phyloP scores from a whole-genome alignment of 1,140 invertebrate genomes.

The Orchestia grillus region DNA sequence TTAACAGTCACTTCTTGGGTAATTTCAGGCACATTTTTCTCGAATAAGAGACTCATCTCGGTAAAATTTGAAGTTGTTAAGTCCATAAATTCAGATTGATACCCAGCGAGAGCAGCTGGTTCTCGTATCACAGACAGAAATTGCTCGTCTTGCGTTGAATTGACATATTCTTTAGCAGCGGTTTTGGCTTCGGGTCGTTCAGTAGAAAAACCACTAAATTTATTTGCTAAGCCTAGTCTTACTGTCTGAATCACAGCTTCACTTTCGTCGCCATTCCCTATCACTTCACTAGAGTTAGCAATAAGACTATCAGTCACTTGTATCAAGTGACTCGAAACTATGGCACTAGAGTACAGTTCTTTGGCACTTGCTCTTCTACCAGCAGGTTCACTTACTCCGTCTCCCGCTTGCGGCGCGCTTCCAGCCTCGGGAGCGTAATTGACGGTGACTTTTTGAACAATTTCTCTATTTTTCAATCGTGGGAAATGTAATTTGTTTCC shows the following conservation, averaged over 20 bases:
- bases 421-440: not conserved
- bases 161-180: not conserved
- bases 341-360: not conserved
- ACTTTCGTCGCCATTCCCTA: not conserved
- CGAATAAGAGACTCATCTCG: not conserved
- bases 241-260: conserved; percentile 31
- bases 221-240: not conserved
- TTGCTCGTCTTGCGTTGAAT: not conserved
- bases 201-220: not conserved
- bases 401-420: not conserved
- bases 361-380: not conserved
- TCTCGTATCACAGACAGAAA: not conserved
- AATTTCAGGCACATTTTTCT: not conserved
- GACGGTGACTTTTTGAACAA: not conserved
- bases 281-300: not conserved
- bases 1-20: not conserved
- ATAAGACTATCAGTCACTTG: not conserved
- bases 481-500: not conserved
- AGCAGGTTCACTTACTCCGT: not conserved
- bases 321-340: not conserved
- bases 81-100: not conserved
- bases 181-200: not conserved
- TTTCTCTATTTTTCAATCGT: not conserved
- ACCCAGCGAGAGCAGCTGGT: not conserved
- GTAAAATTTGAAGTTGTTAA: not conserved